Evolutionary conservation across 2,113 vertebrate species (phyloP), one percentile per base, ranked within the genome.

Genomic region (Diphyllodes magnificus): DNA sequence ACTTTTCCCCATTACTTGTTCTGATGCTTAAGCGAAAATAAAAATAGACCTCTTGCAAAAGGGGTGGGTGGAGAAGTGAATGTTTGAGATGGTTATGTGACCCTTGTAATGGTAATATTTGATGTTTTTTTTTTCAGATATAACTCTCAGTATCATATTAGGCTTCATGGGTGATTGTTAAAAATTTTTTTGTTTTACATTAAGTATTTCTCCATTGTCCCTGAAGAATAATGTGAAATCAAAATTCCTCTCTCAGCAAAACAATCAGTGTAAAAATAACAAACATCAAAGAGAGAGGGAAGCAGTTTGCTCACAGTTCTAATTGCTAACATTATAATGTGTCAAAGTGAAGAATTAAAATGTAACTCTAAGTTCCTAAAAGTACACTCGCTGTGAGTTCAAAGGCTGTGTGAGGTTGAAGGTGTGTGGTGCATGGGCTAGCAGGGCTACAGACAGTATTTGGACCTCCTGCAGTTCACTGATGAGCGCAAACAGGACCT

Each of bases 21-120:
- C 94, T 90, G 94, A 96, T 93, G 69, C 82, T 92, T 87, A 95
- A 95, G 88, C 53, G 0, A 90, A 94, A 96, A 77, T 90, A 92
- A 84, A 96, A 96, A 95, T 93, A 96, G 91, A 76, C 22, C 70
- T 35, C 69, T 57, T 57, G 25, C 30, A 44, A 59, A 86, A 78
- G 23, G 11, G 11, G 31, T 69, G 54, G 4, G 54, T n/a, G 24
- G 51, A 35, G 33, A 35, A 57, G 66, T 0, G 20, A 28, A 25
- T 18, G 20, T 50, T 70, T 66, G 85, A 80, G 86, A 37, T 24
- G 47, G 42, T 66, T 37, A 31, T 86, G 71, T 82, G 76, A 69
- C 78, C 44, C 42, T 49, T 0, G 6, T 47, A 42, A 65, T 84
- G 75, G 37, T 37, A 78, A 39, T 39, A 47, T 40, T 50, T 51